phyloP scores from a whole-genome alignment of 1,140 invertebrate genomes.

The Heliconius hermathena region DNA sequence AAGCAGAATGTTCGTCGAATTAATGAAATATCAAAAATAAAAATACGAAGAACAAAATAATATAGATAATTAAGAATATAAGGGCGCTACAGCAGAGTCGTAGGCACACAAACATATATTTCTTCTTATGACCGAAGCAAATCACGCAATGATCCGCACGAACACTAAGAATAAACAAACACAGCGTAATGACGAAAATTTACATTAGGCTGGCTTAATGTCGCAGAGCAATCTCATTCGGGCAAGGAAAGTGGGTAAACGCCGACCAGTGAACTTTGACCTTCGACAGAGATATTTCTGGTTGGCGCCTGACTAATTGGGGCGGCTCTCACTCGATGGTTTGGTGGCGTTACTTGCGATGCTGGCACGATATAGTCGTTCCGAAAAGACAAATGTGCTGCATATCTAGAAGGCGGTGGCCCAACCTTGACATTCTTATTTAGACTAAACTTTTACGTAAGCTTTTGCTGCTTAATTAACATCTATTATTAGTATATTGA shows the following conservation, averaged over 20 bases:
- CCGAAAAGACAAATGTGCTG: constrained; percentile 73
- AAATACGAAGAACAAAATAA: not conserved
- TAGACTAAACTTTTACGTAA: constrained; percentile 22
- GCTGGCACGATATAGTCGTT: constrained; percentile 59
- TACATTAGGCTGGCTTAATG: constrained; percentile 77
- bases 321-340: constrained; percentile 41
- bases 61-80: constrained; percentile 31
- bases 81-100: constrained; percentile 20
- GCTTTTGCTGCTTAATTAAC: not conserved
- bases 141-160: constrained; percentile 55
- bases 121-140: constrained; percentile 53
- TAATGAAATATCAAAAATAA: not conserved
- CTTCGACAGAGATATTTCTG: constrained; percentile 40
- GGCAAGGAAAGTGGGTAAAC: constrained; percentile 57
- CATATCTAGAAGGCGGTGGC: constrained; percentile 60
- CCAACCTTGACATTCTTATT: constrained; percentile 68
- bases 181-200: constrained; percentile 72
- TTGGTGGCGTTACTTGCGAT: constrained; percentile 61
- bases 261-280: constrained; percentile 51
- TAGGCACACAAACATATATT: constrained; percentile 29
- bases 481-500: not conserved
- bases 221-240: constrained; percentile 76
- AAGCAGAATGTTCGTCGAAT: not conserved
- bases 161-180: constrained; percentile 62
- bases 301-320: not conserved